These are phyloP conservation scores for Eumerus sabulonum DNA, from an alignment of 2,888 invertebrate genomes.

Conservation along the genomic window DNA sequence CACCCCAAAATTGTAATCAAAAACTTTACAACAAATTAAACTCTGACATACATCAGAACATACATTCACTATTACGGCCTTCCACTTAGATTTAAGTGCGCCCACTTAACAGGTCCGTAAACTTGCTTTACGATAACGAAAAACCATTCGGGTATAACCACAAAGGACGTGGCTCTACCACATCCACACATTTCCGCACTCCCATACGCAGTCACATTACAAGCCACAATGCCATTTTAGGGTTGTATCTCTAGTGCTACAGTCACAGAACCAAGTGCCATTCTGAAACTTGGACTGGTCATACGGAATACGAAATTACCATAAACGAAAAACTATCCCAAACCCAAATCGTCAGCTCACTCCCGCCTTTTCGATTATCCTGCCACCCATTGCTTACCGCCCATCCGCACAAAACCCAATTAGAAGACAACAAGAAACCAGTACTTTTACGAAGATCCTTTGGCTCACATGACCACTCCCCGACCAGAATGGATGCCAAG, in stretches of 20 bases:
- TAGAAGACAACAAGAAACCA: too few species aligned
- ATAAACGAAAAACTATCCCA: conserved; percentile 40
- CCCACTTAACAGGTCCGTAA: conserved; percentile 61
- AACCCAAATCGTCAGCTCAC: conserved; percentile 7
- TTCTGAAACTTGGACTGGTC: conserved; percentile 30
- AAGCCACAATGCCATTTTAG: too few species aligned
- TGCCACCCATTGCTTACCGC: background rate
- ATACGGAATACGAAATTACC: conserved; percentile 52
- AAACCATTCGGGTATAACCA: conserved; percentile 36
- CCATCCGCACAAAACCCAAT: too few species aligned
- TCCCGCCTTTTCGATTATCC: background rate
- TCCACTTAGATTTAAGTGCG: conserved; percentile 52
- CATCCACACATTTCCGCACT: too few species aligned
- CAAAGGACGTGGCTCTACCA: conserved; percentile 29
- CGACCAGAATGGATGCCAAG: conserved; percentile 19
- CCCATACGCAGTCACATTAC: too few species aligned
- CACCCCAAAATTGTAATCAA: background rate
- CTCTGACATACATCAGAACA: conserved; percentile 10
- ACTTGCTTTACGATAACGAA: conserved; percentile 51
- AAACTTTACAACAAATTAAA: conserved; percentile 38
- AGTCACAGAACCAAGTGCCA: too few species aligned
- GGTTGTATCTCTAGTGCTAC: too few species aligned
- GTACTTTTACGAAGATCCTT: too few species aligned
- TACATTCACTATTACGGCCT: conserved; percentile 22
- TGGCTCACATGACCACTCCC: background rate